Evolutionary conservation across 2,888 invertebrate genomes (phyloP).

Genomic region (Cerceris rybyensis): DNA sequence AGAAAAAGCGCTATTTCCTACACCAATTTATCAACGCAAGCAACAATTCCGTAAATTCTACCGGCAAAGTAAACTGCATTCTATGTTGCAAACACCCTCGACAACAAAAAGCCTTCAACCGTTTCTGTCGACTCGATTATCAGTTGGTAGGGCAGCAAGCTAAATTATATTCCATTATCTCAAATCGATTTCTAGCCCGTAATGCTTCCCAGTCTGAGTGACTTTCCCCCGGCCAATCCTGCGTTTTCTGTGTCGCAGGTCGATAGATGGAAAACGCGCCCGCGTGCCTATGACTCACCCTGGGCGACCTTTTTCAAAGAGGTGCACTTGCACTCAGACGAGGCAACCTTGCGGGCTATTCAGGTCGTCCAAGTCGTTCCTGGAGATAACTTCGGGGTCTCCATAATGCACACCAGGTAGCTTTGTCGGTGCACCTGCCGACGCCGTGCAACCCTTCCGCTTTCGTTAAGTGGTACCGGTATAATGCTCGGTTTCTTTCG

Average conservation of each 20-base stretch:
- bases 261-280: constrained; percentile 71
- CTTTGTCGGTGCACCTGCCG: constrained; percentile 29
- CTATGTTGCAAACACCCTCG: too few species aligned
- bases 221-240: constrained; percentile 54
- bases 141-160: constrained; percentile 39
- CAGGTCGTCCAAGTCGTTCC: constrained; percentile 29
- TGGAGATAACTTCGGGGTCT: constrained; percentile 23
- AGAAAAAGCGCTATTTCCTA: too few species aligned
- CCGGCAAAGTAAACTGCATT: too few species aligned
- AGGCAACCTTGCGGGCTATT: constrained; percentile 39
- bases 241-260: constrained; percentile 67
- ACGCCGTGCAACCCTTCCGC: neutral
- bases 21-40: too few species aligned
- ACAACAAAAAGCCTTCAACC: constrained; percentile 5
- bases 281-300: constrained; percentile 58
- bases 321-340: constrained; percentile 42
- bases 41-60: too few species aligned
- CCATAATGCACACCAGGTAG: constrained; percentile 22
- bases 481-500: too few species aligned
- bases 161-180: constrained; percentile 58
- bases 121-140: constrained; percentile 32
- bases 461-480: too few species aligned
- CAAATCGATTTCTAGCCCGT: constrained; percentile 49
- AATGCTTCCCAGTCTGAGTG: constrained; percentile 10
- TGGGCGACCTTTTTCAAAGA: constrained; percentile 50